phyloP scores from a whole-genome alignment of 2,113 vertebrate genomes.

The Pagrus major region DNA sequence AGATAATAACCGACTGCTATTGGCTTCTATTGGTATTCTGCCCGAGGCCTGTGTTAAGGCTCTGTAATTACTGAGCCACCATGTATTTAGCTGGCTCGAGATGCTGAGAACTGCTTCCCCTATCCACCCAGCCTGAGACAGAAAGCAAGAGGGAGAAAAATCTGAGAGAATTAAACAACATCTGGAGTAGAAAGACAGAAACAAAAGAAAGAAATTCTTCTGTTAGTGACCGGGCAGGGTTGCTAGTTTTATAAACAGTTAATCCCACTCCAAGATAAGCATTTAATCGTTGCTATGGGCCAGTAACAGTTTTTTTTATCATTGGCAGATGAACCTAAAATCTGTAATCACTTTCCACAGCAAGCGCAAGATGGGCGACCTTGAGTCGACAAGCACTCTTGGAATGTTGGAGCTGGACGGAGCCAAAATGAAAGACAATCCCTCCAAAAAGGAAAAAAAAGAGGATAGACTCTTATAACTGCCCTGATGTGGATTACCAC shows the following conservation, averaged over 20 bases:
- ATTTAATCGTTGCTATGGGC: constrained; percentile 57
- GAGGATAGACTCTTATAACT: constrained; percentile 3
- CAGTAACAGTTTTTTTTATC: constrained; percentile 46
- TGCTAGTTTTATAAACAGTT: constrained; percentile 27
- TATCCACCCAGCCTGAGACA: constrained; percentile 57
- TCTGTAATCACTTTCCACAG: constrained; percentile 58
- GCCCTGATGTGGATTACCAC: constrained; percentile 31
- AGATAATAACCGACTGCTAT: constrained; percentile 72
- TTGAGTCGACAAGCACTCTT: constrained; percentile 64
- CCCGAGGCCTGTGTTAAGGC: constrained; percentile 71
- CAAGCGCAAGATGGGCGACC: constrained; percentile 49
- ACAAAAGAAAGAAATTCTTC: constrained; percentile 15
- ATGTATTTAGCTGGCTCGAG: constrained; percentile 78
- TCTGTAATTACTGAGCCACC: constrained; percentile 80
- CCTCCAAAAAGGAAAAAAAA: constrained; percentile 1
- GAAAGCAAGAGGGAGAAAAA: constrained; percentile 50
- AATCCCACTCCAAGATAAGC: constrained; percentile 41
- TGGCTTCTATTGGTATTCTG: constrained; percentile 71
- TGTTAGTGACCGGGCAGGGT: constrained; percentile 20
- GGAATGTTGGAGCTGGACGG: constrained; percentile 66
- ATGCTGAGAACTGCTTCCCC: constrained; percentile 65
- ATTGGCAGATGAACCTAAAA: constrained; percentile 59
- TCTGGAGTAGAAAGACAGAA: constrained; percentile 34
- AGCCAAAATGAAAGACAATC: constrained; percentile 65
- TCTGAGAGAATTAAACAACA: constrained; percentile 34